Conservation (phyloP, 2,888 invertebrate genomes). For the Fragum fragum region DNA sequence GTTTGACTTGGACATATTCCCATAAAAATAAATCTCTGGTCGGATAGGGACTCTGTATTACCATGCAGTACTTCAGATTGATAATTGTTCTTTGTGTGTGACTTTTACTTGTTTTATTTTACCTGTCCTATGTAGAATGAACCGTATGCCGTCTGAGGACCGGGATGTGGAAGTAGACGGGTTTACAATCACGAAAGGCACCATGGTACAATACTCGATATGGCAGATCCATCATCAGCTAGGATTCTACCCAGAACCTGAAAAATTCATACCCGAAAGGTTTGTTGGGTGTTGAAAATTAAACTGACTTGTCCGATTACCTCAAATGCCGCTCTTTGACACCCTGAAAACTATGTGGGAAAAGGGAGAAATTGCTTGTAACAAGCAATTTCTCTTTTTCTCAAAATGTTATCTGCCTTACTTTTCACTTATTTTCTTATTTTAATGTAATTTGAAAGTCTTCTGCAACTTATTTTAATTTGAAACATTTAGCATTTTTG, state of each 20-base stretch:
- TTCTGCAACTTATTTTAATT: background rate
- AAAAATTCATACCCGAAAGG: slow-evolving; percentile 61
- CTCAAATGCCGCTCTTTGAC: background rate
- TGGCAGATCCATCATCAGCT: slow-evolving; percentile 45
- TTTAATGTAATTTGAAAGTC: background rate
- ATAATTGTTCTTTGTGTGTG: no score
- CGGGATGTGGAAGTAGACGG: slow-evolving; percentile 55
- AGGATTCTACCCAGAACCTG: slow-evolving; percentile 53
- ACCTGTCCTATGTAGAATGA: slow-evolving; percentile 34
- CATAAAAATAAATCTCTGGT: no score
- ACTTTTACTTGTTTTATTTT: no score
- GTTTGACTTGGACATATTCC: no score
- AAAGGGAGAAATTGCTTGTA: slow-evolving; percentile 8
- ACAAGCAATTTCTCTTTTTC: slow-evolving; percentile 16
- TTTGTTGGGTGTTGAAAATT: no score
- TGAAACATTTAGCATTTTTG: background rate
- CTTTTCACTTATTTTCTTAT: no score
- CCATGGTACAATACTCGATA: slow-evolving; percentile 35
- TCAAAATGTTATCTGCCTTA: background rate
- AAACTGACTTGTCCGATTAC: no score
- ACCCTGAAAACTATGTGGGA: slow-evolving; percentile 6
- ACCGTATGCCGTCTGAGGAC: slow-evolving; percentile 37
- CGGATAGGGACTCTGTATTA: no score
- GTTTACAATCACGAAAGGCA: slow-evolving; percentile 40
- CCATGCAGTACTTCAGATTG: no score